Percentiles rank a stretch among this genome's conserved stretches.
phyloP scores from a whole-genome alignment of 1,140 invertebrate genomes.

The Pemphigus obesinymphae region DNA sequence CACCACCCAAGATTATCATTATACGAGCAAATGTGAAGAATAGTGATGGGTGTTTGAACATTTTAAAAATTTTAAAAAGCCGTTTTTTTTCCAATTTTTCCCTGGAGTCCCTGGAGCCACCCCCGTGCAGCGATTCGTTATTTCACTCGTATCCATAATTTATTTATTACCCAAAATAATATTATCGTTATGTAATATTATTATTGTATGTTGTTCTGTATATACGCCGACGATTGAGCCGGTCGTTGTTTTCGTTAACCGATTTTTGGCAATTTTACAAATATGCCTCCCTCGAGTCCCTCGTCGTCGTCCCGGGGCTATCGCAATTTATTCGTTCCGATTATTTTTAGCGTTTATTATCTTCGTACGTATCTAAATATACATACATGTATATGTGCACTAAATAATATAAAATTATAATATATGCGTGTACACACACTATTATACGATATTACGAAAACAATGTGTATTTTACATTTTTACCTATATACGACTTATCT shows the following conservation, averaged over 20 bases:
- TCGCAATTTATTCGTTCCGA: slow-evolving; percentile 14
- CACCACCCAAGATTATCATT: too few relatives aligned
- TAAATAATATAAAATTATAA: neutral
- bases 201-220: too few relatives aligned
- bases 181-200: too few relatives aligned
- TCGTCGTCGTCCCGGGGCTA: neutral
- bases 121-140: too few relatives aligned
- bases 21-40: too few relatives aligned
- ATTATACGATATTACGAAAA: neutral
- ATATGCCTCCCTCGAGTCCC: neutral
- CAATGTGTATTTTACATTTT: neutral
- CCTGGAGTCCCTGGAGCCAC: too few relatives aligned
- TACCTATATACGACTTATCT: neutral
- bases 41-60: too few relatives aligned
- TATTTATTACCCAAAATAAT: too few relatives aligned
- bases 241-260: slow-evolving; percentile 24
- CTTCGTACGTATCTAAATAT: neutral
- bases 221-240: neutral
- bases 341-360: slow-evolving; percentile 30
- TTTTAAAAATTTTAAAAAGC: too few relatives aligned
- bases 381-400: neutral
- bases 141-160: too few relatives aligned
- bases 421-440: neutral
- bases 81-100: too few relatives aligned
- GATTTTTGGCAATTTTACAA: slow-evolving; percentile 32